Evolutionary conservation across 23 tunicate species (phyloP).

Genomic region (Halocynthia roretzi): DNA sequence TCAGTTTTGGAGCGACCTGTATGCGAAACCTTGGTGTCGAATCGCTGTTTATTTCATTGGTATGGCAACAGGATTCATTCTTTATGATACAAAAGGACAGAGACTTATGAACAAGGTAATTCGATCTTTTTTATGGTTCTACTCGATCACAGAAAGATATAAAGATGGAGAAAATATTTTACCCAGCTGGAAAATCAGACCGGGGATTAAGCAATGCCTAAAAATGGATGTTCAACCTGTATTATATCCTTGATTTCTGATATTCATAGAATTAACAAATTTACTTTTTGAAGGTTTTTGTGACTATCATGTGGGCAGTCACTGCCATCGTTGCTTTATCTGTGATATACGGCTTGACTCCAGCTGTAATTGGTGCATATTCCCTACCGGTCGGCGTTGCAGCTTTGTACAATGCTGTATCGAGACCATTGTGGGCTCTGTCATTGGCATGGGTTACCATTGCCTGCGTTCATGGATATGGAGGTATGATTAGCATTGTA

Average conservation of each 20-base stretch:
- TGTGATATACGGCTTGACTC: background rate
- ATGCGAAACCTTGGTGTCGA: slow-evolving; percentile 64
- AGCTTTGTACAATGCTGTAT: slow-evolving; percentile 68
- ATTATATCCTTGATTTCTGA: no score
- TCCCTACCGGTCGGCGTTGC: slow-evolving; percentile 10
- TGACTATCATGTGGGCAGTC: slow-evolving; percentile 16
- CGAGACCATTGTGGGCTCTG: slow-evolving; percentile 68
- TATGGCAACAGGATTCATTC: slow-evolving; percentile 69
- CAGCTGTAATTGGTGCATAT: background rate
- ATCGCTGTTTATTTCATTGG: slow-evolving; percentile 74
- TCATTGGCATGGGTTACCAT: slow-evolving; percentile 60
- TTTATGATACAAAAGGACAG: slow-evolving; percentile 30
- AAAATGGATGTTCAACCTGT: no score
- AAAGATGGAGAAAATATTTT: no score
- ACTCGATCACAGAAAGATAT: no score
- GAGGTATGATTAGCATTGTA: slow-evolving; percentile 24
- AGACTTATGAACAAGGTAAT: slow-evolving; percentile 44
- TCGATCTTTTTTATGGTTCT: background rate
- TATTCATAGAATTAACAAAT: no score
- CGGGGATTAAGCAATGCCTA: no score
- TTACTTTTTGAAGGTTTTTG: slow-evolving; percentile 14
- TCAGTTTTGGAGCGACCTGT: slow-evolving; percentile 10
- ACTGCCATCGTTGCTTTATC: slow-evolving; percentile 15
- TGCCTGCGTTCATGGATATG: slow-evolving; percentile 70
- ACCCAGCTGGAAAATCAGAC: no score